Conservation (phyloP, 2,888 invertebrate species). For the Diadegma fenestrale region DNA sequence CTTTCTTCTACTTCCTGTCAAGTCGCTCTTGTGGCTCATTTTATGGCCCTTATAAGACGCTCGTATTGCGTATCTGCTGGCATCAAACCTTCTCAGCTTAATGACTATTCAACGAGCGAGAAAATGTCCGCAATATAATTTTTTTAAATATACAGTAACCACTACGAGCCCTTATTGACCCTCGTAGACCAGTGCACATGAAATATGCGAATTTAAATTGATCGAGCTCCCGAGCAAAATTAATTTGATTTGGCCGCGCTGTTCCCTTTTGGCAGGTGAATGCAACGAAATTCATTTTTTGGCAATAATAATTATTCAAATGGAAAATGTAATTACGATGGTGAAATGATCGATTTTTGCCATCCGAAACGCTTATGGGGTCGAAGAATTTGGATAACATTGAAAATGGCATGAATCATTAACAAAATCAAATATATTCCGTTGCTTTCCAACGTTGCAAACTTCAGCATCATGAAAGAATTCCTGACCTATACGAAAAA, state of each 20-base stretch:
- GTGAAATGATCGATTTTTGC: too few species aligned
- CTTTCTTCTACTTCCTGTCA: slow-evolving; percentile 12
- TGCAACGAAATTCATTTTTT: too few species aligned
- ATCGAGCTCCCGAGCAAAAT: not conserved
- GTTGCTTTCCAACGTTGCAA: too few species aligned
- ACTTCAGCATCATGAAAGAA: too few species aligned
- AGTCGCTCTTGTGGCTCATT: slow-evolving; percentile 38
- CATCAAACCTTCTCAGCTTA: slow-evolving; percentile 31
- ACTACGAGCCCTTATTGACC: not conserved
- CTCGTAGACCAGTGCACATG: not conserved
- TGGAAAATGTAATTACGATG: too few species aligned
- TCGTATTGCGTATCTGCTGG: slow-evolving; percentile 9
- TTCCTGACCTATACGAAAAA: slow-evolving; percentile 1
- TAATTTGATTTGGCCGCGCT: not conserved
- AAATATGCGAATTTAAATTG: not conserved
- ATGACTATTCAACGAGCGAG: slow-evolving; percentile 44
- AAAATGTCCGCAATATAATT: slow-evolving; percentile 35
- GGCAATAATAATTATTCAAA: too few species aligned
- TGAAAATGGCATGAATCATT: too few species aligned
- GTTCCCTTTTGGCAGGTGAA: too few species aligned
- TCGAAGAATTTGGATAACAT: too few species aligned
- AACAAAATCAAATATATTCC: too few species aligned
- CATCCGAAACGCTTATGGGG: too few species aligned
- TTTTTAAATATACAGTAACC: slow-evolving; percentile 17
- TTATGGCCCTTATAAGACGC: slow-evolving; percentile 56